Evolutionary conservation across 2,113 vertebrate genomes (phyloP), one percentile per base, ranked within the genome.

Genomic region (Tautogolabrus adspersus): DNA sequence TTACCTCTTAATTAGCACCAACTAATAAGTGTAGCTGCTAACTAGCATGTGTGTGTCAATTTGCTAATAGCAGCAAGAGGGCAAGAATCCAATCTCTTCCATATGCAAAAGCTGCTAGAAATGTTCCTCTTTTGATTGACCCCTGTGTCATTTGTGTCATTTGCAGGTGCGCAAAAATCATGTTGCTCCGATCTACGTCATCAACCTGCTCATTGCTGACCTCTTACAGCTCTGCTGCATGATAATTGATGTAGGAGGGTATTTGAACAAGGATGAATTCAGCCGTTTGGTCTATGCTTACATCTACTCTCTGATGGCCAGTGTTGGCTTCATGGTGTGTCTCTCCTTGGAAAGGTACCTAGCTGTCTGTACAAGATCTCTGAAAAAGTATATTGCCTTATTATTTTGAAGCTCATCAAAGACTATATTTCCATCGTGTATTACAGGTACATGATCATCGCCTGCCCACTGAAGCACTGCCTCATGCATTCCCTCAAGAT

Each of bases 201-300:
- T 76, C 79, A 76, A 71, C 38, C 72, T 82, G 1, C 0, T 72
- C 18, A 37, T 72, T 23, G n/a, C 80, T 10, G 80, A 82, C 63
- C 12, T 72, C 0, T 47, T 77, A 42, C 73, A 77, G 49, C 21
- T 72, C 49, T 51, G 30, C 61, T 66, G 23, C 40, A 46, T 79
- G 62, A 55, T 55, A 1, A 3, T 3, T 44, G 42, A 44, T 2
- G 3, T 3, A 13, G 11, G 1, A 44, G 1, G 3, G 3, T 10
- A 1, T 44, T 44, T 44, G 1, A 1, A 44, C 15, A 1, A 49
- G 26, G 2, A 26, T 26, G 26, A 26, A 26, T 26, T 26, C 5
- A 11, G 15, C 16, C 2, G 18, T 19, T 51, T 19, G 5, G 16
- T 15, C 49, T 51, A 3, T 7, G 19, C 19, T 15, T 52, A 74